phyloP scores from a whole-genome alignment of 2,888 invertebrate species.

The Tetranychus piercei region DNA sequence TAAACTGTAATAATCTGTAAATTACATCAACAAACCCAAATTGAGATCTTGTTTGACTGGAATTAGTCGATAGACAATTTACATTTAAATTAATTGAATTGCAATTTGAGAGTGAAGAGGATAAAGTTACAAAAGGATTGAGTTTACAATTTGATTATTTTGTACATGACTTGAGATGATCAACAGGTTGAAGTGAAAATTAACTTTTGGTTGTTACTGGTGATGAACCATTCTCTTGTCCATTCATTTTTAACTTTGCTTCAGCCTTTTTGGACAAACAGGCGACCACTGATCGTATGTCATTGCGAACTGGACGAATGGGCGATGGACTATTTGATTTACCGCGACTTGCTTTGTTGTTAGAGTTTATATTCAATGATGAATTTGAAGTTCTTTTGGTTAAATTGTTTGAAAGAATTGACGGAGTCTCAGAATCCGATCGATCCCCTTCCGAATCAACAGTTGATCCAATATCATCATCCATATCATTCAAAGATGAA shows the following conservation, averaged over 20 bases:
- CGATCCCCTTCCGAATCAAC: constrained; percentile 4
- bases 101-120: too few species aligned
- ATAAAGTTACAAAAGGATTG: too few species aligned
- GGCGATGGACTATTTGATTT: background rate
- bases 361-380: background rate
- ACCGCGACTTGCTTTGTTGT: background rate
- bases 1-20: too few species aligned
- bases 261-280: constrained; percentile 20
- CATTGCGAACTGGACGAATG: background rate
- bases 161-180: too few species aligned
- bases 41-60: too few species aligned
- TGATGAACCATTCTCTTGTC: constrained; percentile 7
- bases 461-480: background rate
- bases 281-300: constrained; percentile 17
- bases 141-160: too few species aligned
- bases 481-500: constrained; percentile 4
- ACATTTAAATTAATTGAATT: too few species aligned
- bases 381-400: background rate
- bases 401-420: background rate
- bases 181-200: background rate
- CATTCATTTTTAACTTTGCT: constrained; percentile 15
- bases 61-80: too few species aligned
- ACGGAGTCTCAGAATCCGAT: background rate
- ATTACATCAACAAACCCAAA: too few species aligned
- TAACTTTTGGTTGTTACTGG: background rate